Base-by-base conservation (phyloP, 2,888 invertebrate genomes). In the Leucophora obtusa region DNA sequence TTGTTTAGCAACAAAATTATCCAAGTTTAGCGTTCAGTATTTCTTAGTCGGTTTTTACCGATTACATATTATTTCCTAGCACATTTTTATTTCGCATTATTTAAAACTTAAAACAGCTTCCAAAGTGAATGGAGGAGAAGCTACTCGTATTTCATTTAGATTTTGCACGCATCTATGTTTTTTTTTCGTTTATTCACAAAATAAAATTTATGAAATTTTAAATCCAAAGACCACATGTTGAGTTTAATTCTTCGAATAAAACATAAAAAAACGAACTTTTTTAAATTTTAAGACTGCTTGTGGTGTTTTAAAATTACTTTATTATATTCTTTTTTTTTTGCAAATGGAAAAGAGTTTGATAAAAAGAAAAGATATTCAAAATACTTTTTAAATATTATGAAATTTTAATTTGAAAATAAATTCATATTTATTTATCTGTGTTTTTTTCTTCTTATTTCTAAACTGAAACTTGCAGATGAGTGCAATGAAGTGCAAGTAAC, bases 241-340 rank as follows among this genome's bases (percentile, higher is more conserved):
- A 43, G 73, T 38, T 28, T 1, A 62, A 74, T 70, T 81, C 50
- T 60, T 51, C 24, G 60, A 53, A 70, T 28, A 62, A 24, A 68
- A 59, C 47, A 71, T 66, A 28, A 50, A 51, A 63, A 59, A 58
- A 69, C 21, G 33, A 21, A 28, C 17, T 38, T 17, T 15, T 33
- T 47, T 35, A 56, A 59, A 69, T 53, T 72, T 63, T 18, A 56
- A 59, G 81, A 81, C 81, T 73, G 65, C 81, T 74, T 77, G 81
- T 77, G 81, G 81, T 47, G 81, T 58, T 77, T 77, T 66, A 11
- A 81, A 77, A 81, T 74, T 81, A 62, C 56, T 74, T 81, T 81
- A 66, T 54, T 10, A 65, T 50, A 53, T 51, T 28, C 35, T 51
- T 66, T 66, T 15, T 56, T 7, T 47, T 47, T n/a, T 38, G 11